Conservation (phyloP, 1,140 invertebrate genomes). For the Saccostrea cuccullata region DNA sequence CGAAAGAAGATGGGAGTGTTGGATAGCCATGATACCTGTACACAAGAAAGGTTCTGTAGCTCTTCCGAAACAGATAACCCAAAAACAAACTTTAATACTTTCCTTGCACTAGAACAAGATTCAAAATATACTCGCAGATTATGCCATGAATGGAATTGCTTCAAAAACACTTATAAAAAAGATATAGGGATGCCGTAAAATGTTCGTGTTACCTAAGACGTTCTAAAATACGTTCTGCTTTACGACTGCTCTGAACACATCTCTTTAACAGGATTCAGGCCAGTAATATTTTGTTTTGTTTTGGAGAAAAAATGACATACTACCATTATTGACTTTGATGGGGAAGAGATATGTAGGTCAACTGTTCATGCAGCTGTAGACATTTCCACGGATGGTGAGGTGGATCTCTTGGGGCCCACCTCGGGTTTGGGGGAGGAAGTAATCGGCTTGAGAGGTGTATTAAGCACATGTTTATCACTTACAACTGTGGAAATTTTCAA, state of each 20-base stretch:
- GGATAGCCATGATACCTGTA: slow-evolving; percentile 38
- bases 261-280: background rate
- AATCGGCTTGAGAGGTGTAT: background rate
- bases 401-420: background rate
- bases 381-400: background rate
- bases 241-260: background rate
- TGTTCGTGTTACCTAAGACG: background rate
- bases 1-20: slow-evolving; percentile 34
- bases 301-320: background rate
- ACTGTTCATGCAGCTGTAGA: background rate
- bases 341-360: background rate
- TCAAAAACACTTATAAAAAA: background rate
- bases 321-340: background rate
- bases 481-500: slow-evolving; percentile 44
- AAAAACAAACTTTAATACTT: background rate
- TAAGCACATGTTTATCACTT: background rate
- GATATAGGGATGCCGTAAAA: background rate
- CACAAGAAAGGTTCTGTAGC: too few species aligned
- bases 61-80: too few species aligned
- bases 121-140: background rate
- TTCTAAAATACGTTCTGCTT: background rate
- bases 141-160: background rate
- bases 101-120: background rate
- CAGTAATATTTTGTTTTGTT: background rate
- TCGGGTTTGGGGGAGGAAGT: background rate